Conservation (phyloP, 2,888 invertebrate genomes). For the Xylophagus ater region DNA sequence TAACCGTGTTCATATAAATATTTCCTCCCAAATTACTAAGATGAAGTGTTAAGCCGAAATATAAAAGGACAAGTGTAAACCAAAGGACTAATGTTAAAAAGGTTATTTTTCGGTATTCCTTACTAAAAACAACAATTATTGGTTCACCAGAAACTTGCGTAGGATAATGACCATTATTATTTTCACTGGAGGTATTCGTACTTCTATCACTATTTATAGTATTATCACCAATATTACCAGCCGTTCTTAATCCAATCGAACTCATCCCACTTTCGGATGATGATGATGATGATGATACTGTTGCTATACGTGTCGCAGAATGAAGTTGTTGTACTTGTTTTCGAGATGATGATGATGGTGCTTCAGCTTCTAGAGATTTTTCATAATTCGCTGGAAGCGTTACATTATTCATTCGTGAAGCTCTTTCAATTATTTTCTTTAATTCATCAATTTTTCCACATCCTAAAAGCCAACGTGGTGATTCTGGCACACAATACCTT, state of each 20-base stretch:
- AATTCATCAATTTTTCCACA: constrained; percentile 58
- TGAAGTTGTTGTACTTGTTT: constrained; percentile 1
- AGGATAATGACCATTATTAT: background rate
- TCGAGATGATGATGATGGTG: constrained; percentile 18
- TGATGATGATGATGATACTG: no score
- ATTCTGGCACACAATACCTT: constrained; percentile 66
- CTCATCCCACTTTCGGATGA: constrained; percentile 6
- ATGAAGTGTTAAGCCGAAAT: constrained; percentile 68
- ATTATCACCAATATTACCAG: no score
- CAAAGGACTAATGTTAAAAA: constrained; percentile 57
- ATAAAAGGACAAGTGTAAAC: constrained; percentile 64
- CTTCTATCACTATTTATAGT: no score
- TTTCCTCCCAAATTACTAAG: constrained; percentile 62
- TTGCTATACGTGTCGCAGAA: no score
- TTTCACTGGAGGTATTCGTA: no score
- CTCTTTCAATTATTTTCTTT: constrained; percentile 50
- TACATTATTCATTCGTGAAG: constrained; percentile 52
- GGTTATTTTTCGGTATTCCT: constrained; percentile 53
- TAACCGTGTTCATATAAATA: constrained; percentile 57
- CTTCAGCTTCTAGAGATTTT: constrained; percentile 43
- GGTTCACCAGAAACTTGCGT: constrained; percentile 26
- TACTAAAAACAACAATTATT: constrained; percentile 53
- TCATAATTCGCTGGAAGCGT: constrained; percentile 54
- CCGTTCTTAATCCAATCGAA: no score
- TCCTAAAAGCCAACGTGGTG: constrained; percentile 64